Evolutionary conservation across 2,888 invertebrate species (phyloP), one percentile per base, ranked within the genome.

Genomic region (Cerastis rubricosa): DNA sequence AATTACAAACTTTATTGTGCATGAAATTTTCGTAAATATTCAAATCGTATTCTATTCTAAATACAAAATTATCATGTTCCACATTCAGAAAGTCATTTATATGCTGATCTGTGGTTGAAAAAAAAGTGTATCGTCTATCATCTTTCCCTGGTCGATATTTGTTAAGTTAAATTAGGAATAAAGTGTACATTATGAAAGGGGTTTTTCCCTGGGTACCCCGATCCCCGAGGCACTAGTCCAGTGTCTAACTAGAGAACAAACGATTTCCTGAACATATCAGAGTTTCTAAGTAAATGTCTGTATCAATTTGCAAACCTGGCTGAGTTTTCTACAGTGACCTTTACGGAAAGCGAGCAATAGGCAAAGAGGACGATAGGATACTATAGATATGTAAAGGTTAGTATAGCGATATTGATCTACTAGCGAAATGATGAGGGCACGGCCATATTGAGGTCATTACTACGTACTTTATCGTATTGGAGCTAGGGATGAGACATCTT

Each of bases 381-480:
- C 61, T 66, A 80, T 87, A 83, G 87, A 89, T 88, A 86, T 88
- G 87, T 89, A 90, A 91, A 92, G 92, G 91, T 91, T 91, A 90
- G 84, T 87, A 78, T 78, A 86, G 80, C 81, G 83, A 87, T 91
- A 92, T 91, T 89, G 89, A 92, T 92, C 93, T 88, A 83, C 85
- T 84, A 85, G 92, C 88, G 83, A 92, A 92, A 93, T 88, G 92
- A 91, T 90, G 91, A 90, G 90, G 80, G 87, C 88, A 86, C 83
- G 72, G 84, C 81, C 78, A 81, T 89, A 91, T 92, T 88, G 91
- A 91, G 93, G 93, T 91, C 90, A 92, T 91, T 91, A 90, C 89
- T 88, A 88, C 84, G 86, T 89, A 90, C 87, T 81, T 88, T 91
- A 89, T 88, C 83, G 80, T 84, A 81, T 72, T 51, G 51, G 19